A percentile compares a stretch with the other conserved stretches of the same genome.
Conservation (phyloP, 2,113 vertebrate genomes). For the Manacus vitellinus region DNA sequence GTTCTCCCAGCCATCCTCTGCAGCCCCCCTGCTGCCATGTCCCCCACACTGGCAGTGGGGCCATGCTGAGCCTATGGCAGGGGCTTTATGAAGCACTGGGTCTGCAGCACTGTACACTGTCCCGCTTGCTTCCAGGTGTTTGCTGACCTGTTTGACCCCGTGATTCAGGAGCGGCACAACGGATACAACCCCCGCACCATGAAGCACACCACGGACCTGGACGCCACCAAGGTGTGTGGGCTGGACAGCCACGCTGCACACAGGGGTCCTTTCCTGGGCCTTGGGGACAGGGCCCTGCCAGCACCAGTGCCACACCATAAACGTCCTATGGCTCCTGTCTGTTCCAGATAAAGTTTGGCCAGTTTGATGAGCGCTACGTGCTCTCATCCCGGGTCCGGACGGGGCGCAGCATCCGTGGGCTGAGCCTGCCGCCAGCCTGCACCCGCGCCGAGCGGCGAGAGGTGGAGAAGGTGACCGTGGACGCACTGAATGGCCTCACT, state of each 20-base stretch:
- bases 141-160: constrained; percentile 86
- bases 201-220: constrained; percentile 92
- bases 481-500: constrained; percentile 73
- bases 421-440: constrained; percentile 83
- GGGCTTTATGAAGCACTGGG: background rate
- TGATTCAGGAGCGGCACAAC: constrained; percentile 95
- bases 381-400: constrained; percentile 92
- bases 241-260: accelerated
- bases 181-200: constrained; percentile 90
- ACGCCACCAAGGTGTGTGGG: constrained; percentile 84
- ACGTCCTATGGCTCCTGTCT: background rate
- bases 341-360: constrained; percentile 79
- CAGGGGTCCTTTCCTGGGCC: accelerated
- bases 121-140: constrained; percentile 81
- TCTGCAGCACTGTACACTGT: background rate
- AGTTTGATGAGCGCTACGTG: constrained; percentile 94
- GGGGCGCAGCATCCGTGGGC: constrained; percentile 83
- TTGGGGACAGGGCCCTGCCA: background rate
- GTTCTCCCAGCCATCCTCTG: background rate
- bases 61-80: background rate
- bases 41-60: background rate
- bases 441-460: constrained; percentile 80
- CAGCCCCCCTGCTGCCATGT: accelerated
- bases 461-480: constrained; percentile 79
- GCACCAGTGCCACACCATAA: accelerated